These are phyloP conservation scores for Simalia tracyae DNA, from an alignment of 2,797 vertebrate genomes.

Conservation along the genomic window DNA sequence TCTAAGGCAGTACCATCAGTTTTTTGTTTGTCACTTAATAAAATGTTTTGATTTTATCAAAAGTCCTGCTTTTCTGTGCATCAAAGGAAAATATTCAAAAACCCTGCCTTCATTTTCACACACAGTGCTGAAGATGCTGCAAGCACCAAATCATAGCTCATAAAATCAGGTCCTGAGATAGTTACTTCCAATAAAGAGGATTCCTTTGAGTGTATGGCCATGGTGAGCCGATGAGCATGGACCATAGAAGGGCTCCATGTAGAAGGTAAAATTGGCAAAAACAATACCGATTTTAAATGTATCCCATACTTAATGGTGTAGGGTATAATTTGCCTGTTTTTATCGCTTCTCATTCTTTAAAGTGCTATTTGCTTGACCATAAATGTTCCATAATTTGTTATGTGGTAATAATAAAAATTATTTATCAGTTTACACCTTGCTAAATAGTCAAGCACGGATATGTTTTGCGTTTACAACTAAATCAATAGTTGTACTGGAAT, in stretches of 20 bases:
- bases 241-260: constrained; percentile 97
- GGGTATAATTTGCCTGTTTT: constrained; percentile 78
- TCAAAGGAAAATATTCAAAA: constrained; percentile 84
- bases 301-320: constrained; percentile 78
- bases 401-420: constrained; percentile 69
- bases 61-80: constrained; percentile 81
- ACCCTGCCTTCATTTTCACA: constrained; percentile 99
- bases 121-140: constrained; percentile 99
- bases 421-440: constrained; percentile 63
- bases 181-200: constrained; percentile 97
- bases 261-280: constrained; percentile 94
- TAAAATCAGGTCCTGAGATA: constrained; percentile 99
- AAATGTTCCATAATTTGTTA: constrained; percentile 80
- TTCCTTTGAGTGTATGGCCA: constrained; percentile 98
- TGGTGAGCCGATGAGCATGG: constrained; percentile 95
- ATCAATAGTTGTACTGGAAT: constrained; percentile 66
- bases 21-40: constrained; percentile 72
- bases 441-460: constrained; percentile 66
- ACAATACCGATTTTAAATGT: constrained; percentile 80
- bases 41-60: constrained; percentile 79
- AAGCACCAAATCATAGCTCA: constrained; percentile 93
- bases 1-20: constrained; percentile 74
- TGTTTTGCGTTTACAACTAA: constrained; percentile 62
- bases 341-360: constrained; percentile 79
- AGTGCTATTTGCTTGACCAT: constrained; percentile 75